Conservation (phyloP, 1,140 invertebrate species). For the Listronotus bonariensis region DNA sequence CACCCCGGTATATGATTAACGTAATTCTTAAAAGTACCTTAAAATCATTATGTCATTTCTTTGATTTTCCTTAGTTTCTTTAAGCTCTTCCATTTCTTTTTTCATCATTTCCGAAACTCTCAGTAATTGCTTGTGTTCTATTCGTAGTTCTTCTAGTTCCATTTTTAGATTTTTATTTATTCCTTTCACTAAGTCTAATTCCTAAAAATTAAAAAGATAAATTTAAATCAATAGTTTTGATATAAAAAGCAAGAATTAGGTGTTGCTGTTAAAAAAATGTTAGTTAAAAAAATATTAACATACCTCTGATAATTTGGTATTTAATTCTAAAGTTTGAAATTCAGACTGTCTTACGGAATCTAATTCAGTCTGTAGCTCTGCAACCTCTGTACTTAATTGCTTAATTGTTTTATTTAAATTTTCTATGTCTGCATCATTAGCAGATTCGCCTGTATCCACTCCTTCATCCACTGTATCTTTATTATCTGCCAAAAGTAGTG, state of each 20-base stretch:
- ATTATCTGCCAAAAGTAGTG: slow-evolving; percentile 61
- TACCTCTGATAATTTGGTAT: slow-evolving; percentile 59
- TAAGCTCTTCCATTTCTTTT: slow-evolving; percentile 65
- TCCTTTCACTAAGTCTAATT: slow-evolving; percentile 63
- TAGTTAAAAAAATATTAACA: slow-evolving; percentile 9
- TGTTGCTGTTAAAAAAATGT: not conserved
- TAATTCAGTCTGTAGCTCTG: slow-evolving; percentile 68
- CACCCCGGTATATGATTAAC: not conserved
- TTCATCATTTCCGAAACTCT: slow-evolving; percentile 68
- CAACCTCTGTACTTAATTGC: slow-evolving; percentile 68
- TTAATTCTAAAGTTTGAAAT: slow-evolving; percentile 71
- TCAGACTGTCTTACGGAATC: slow-evolving; percentile 67
- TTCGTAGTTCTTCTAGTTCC: slow-evolving; percentile 61
- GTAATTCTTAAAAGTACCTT: slow-evolving; percentile 39
- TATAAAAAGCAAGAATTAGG: too few relatives aligned
- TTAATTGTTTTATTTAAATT: slow-evolving; percentile 68
- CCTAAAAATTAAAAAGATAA: slow-evolving; percentile 43
- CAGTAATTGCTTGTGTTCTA: slow-evolving; percentile 65
- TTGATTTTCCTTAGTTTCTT: slow-evolving; percentile 64
- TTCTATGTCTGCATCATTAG: slow-evolving; percentile 67
- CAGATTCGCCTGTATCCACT: slow-evolving; percentile 60
- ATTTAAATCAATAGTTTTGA: too few relatives aligned
- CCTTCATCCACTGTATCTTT: slow-evolving; percentile 54
- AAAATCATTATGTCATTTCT: slow-evolving; percentile 62
- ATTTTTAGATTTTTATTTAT: slow-evolving; percentile 57